phyloP scores from a whole-genome alignment of 2,888 invertebrate genomes.

The Plagodis pulveraria region DNA sequence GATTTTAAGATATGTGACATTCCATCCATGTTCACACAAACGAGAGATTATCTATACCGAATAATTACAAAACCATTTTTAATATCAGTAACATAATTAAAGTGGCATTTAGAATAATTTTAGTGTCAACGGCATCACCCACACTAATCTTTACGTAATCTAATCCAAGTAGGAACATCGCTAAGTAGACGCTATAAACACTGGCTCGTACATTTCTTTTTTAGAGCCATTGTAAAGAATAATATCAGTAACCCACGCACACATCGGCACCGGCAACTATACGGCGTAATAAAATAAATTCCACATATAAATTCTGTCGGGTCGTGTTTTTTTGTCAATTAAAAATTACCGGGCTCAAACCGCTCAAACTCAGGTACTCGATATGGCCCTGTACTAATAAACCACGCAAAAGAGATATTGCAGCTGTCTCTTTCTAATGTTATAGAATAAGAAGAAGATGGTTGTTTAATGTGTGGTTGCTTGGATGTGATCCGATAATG shows the following conservation, averaged over 20 bases:
- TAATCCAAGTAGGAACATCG: conserved; percentile 36
- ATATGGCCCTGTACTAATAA: conserved; percentile 43
- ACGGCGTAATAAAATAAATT: conserved; percentile 79
- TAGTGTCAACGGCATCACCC: conserved; percentile 8
- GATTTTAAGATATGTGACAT: neutral
- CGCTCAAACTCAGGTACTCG: conserved; percentile 73
- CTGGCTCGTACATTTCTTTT: conserved; percentile 42
- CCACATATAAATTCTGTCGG: conserved; percentile 74
- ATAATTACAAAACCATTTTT: conserved; percentile 5
- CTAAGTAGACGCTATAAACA: conserved; percentile 42
- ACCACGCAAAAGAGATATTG: conserved; percentile 35
- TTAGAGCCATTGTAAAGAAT: conserved; percentile 54
- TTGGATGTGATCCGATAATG: conserved; percentile 33
- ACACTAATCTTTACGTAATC: conserved; percentile 30
- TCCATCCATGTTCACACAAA: neutral
- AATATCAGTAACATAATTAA: conserved; percentile 1
- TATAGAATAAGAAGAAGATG: conserved; percentile 32
- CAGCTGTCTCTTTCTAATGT: conserved; percentile 33
- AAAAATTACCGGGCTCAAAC: conserved; percentile 68
- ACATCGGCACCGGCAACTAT: conserved; percentile 51
- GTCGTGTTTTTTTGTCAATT: conserved; percentile 81
- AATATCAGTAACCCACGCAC: conserved; percentile 62
- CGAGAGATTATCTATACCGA: neutral
- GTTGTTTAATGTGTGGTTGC: conserved; percentile 3
- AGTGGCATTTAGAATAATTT: conserved; percentile 10